Conservation (phyloP, 2,113 vertebrate genomes). For the Ursus arctos region DNA sequence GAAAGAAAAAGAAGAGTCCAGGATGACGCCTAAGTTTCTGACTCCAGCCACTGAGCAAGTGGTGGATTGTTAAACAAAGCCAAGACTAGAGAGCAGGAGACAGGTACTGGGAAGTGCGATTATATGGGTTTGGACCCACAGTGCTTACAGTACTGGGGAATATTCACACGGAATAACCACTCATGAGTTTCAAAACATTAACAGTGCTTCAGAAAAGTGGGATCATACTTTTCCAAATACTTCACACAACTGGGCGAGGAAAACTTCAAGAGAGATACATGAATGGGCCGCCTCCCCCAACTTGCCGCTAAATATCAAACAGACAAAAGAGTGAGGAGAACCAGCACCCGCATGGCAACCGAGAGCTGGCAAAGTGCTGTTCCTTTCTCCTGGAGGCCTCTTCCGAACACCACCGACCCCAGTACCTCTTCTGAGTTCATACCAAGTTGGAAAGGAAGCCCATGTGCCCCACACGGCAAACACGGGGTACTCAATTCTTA, state of each 20-base stretch:
- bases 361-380: neutral
- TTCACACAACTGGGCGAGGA: neutral
- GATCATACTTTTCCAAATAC: neutral
- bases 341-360: neutral
- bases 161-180: neutral
- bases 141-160: neutral
- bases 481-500: neutral
- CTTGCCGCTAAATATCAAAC: neutral
- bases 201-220: neutral
- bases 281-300: neutral
- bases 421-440: neutral
- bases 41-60: neutral
- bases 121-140: neutral
- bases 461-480: neutral
- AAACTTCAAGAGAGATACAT: neutral
- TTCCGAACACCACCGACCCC: neutral
- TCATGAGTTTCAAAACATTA: slow-evolving; percentile 35
- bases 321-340: neutral
- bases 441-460: slow-evolving; percentile 30
- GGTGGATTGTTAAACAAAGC: neutral
- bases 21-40: neutral
- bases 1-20: neutral
- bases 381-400: neutral
- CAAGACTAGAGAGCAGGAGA: neutral
- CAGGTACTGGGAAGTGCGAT: neutral